phyloP scores from a whole-genome alignment of 2,797 vertebrate genomes.

The Delichon dasypus region DNA sequence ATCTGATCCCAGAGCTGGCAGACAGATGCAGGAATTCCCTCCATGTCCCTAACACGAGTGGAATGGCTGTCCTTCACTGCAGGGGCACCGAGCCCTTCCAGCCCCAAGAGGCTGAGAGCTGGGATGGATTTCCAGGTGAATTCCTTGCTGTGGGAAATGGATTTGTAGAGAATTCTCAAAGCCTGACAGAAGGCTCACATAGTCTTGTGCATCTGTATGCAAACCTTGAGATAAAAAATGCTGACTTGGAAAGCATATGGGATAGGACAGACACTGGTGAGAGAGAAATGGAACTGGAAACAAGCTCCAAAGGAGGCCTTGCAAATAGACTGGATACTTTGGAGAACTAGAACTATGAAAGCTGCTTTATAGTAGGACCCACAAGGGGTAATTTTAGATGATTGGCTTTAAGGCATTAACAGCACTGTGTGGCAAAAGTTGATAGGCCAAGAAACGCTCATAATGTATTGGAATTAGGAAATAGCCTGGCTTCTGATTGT shows the following conservation, averaged over 20 bases:
- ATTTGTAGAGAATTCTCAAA: neutral
- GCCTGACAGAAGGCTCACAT: neutral
- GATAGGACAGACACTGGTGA: neutral
- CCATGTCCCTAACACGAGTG: rapidly evolving
- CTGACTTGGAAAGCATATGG: neutral
- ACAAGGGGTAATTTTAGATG: neutral
- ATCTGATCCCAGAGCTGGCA: rapidly evolving
- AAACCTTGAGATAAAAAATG: neutral
- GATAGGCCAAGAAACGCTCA: neutral
- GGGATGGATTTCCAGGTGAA: neutral
- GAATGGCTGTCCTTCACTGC: neutral
- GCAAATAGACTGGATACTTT: neutral
- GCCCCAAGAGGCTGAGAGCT: neutral
- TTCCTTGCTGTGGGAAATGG: neutral
- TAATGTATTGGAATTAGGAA: neutral
- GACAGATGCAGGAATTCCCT: neutral
- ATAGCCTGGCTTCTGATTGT: neutral
- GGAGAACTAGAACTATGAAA: neutral
- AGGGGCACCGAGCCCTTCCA: neutral
- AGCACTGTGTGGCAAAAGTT: neutral
- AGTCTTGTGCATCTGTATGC: neutral
- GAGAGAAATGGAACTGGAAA: neutral
- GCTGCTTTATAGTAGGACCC: neutral
- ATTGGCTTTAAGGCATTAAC: neutral
- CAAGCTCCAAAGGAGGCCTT: neutral